These are phyloP conservation scores for Ceratotherium simum DNA, from an alignment of 2,113 vertebrate species.

Conservation along the genomic window DNA sequence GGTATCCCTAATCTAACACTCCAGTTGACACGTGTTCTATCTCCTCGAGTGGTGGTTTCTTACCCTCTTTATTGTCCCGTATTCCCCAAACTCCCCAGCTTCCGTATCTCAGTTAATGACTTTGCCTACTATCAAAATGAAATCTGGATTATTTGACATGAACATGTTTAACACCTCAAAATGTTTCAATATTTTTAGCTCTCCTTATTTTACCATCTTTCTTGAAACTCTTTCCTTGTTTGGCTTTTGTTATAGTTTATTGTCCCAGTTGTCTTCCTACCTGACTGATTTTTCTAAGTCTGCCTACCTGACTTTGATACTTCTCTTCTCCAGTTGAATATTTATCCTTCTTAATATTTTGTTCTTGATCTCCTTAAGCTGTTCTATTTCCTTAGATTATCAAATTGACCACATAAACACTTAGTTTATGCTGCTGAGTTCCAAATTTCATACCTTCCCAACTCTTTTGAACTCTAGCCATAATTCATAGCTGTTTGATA, in stretches of 20 bases:
- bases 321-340: not conserved
- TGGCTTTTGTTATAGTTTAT: slow-evolving; percentile 21
- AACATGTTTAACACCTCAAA: not conserved
- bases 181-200: slow-evolving; percentile 6
- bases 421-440: slow-evolving; percentile 8
- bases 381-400: not conserved
- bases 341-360: slow-evolving; percentile 40
- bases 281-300: not conserved
- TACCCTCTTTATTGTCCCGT: not conserved
- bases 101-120: not conserved
- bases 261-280: not conserved
- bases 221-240: not conserved
- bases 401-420: not conserved
- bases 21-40: not conserved
- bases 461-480: not conserved
- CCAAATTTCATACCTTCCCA: not conserved
- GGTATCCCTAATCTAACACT: not conserved
- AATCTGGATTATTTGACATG: not conserved
- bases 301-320: not conserved
- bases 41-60: not conserved
- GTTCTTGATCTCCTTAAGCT: slow-evolving; percentile 11
- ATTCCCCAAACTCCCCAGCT: not conserved
- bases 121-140: slow-evolving; percentile 29
- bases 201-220: not conserved
- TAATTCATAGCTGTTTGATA: not conserved